phyloP scores from a whole-genome alignment of 2,797 vertebrate species.

The Capromys pilorides region DNA sequence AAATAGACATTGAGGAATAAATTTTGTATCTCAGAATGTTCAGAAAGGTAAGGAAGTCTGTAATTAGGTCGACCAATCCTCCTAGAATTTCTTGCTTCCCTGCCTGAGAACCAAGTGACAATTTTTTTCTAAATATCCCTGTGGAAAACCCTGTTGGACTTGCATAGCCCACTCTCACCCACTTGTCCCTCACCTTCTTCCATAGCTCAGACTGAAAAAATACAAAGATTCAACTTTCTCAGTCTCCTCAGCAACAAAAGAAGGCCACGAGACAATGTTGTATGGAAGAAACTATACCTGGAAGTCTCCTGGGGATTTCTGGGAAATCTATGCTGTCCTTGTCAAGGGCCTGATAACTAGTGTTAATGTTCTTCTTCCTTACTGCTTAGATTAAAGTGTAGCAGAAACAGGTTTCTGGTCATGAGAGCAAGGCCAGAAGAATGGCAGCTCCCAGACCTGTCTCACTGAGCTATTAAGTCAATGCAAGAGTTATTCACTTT shows the following conservation, averaged over 20 bases:
- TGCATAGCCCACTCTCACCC: not conserved
- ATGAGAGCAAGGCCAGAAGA: not conserved
- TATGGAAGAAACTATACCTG: not conserved
- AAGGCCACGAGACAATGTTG: not conserved
- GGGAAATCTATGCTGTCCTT: not conserved
- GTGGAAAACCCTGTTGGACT: not conserved
- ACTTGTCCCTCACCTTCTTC: not conserved
- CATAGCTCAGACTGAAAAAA: not conserved
- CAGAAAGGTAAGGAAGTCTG: not conserved
- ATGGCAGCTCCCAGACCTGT: not conserved
- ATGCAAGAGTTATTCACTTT: no score
- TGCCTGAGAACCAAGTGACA: not conserved
- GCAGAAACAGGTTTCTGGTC: not conserved
- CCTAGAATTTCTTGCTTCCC: not conserved
- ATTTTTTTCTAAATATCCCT: conserved; percentile 8
- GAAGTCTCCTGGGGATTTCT: not conserved
- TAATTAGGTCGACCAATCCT: not conserved
- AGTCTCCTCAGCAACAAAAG: not conserved
- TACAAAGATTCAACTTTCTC: not conserved
- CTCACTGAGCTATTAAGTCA: not conserved
- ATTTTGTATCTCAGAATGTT: not conserved
- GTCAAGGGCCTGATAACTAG: not conserved
- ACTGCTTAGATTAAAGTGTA: not conserved
- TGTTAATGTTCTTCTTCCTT: not conserved
- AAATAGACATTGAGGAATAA: not conserved